These are phyloP conservation scores for Formica selysi DNA, from an alignment of 1,140 invertebrate species.

Conservation along the genomic window DNA sequence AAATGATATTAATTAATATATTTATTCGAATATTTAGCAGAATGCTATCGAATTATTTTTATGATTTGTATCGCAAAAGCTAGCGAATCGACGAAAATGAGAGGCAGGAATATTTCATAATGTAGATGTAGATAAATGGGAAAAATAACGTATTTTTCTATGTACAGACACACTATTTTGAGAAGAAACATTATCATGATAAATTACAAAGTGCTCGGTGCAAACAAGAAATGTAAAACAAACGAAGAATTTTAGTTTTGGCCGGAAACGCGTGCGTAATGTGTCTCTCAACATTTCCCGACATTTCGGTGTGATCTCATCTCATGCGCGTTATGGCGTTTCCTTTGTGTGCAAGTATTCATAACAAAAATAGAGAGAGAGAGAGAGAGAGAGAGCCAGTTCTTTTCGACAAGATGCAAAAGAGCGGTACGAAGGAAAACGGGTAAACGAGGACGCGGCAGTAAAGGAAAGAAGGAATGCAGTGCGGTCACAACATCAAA, in stretches of 20 bases:
- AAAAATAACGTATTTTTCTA: neutral
- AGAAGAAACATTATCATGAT: neutral
- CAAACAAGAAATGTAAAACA: slow-evolving; percentile 12
- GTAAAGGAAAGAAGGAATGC: slow-evolving; percentile 62
- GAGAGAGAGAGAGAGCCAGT: neutral
- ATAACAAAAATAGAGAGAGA: slow-evolving; percentile 4
- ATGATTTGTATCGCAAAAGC: neutral
- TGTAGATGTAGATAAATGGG: neutral
- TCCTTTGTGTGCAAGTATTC: slow-evolving; percentile 51
- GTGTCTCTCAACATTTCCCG: slow-evolving; percentile 33
- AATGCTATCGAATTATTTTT: neutral
- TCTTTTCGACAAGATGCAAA: slow-evolving; percentile 36
- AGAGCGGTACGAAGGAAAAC: slow-evolving; percentile 4
- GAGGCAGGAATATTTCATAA: no score
- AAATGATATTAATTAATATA: neutral
- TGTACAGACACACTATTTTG: neutral
- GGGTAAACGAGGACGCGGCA: slow-evolving; percentile 41
- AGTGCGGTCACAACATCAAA: slow-evolving; percentile 69
- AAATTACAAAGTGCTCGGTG: neutral
- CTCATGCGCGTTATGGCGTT: slow-evolving; percentile 34
- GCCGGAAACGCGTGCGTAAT: neutral
- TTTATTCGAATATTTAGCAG: neutral
- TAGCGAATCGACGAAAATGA: neutral
- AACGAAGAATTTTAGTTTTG: slow-evolving; percentile 6
- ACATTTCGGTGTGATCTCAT: slow-evolving; percentile 18